Evolutionary conservation across 2,797 vertebrate species (phyloP).

Genomic region (Labeo calbasu): DNA sequence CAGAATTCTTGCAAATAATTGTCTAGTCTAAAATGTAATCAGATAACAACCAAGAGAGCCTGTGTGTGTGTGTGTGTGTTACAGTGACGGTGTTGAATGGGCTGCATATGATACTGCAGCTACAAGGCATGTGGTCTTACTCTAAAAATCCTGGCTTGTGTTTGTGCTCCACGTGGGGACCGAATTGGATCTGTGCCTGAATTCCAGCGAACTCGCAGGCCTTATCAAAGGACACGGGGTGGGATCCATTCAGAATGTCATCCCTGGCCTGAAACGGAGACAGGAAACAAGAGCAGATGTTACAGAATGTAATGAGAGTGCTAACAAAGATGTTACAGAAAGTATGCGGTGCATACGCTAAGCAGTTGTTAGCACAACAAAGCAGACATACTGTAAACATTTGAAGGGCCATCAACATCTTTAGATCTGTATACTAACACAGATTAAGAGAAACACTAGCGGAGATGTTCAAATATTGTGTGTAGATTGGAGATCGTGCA

Average conservation of each 20-base stretch:
- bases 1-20: slow-evolving; percentile 11
- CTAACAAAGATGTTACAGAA: slow-evolving; percentile 33
- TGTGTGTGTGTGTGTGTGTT: slow-evolving; percentile 15
- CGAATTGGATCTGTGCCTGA: slow-evolving; percentile 98
- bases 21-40: slow-evolving; percentile 61
- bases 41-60: slow-evolving; percentile 64
- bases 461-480: not conserved
- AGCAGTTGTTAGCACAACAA: not conserved
- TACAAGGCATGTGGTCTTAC: slow-evolving; percentile 77
- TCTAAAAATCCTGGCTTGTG: slow-evolving; percentile 98
- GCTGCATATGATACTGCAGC: slow-evolving; percentile 37
- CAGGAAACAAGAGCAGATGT: slow-evolving; percentile 18
- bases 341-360: not conserved
- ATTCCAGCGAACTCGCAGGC: slow-evolving; percentile 97
- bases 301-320: not conserved
- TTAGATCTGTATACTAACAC: not conserved
- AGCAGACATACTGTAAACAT: not conserved
- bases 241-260: slow-evolving; percentile 98
- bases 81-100: slow-evolving; percentile 22
- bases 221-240: slow-evolving; percentile 98
- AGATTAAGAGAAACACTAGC: not conserved
- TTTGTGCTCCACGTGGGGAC: slow-evolving; percentile 96
- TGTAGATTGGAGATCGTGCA: too few relatives aligned
- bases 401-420: slow-evolving; percentile 1
- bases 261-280: slow-evolving; percentile 87